phyloP scores from a whole-genome alignment of 2,888 invertebrate genomes.

The Zonitis immaculata region DNA sequence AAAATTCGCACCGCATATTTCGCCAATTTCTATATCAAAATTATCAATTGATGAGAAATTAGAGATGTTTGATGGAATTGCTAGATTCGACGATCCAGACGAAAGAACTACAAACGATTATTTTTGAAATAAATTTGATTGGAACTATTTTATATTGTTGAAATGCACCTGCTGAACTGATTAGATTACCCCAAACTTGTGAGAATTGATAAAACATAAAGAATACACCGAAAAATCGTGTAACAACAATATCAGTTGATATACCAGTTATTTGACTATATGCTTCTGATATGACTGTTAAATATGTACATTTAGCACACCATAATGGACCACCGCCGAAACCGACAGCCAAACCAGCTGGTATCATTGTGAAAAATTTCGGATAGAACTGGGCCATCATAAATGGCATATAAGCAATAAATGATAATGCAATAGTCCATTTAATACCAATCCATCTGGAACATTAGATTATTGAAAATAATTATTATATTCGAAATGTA shows the following conservation, averaged over 20 bases:
- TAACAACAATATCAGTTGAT: slow-evolving; percentile 71
- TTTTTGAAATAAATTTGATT: no score
- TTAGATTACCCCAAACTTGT: slow-evolving; percentile 92
- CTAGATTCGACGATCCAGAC: slow-evolving; percentile 19
- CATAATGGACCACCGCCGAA: slow-evolving; percentile 89
- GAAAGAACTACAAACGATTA: slow-evolving; percentile 29
- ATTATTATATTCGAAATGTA: no score
- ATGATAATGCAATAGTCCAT: slow-evolving; percentile 79
- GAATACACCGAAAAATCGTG: slow-evolving; percentile 90
- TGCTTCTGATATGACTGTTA: slow-evolving; percentile 78
- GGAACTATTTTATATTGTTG: no score
- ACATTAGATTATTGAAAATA: slow-evolving; percentile 16
- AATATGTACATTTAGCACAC: slow-evolving; percentile 93
- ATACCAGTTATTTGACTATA: slow-evolving; percentile 69
- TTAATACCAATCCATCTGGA: slow-evolving; percentile 84
- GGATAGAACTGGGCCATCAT: slow-evolving; percentile 89
- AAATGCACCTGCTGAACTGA: slow-evolving; percentile 77
- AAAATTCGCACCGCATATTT: slow-evolving; percentile 70
- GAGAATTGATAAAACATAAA: slow-evolving; percentile 96
- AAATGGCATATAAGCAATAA: slow-evolving; percentile 87
- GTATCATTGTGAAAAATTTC: slow-evolving; percentile 75
- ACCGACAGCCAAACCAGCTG: slow-evolving; percentile 78
- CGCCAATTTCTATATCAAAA: slow-evolving; percentile 34
- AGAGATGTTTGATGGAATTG: no score
- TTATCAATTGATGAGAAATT: slow-evolving; percentile 28